Evolutionary conservation across 2,888 invertebrate species (phyloP).

Genomic region (Eristalis pertinax): DNA sequence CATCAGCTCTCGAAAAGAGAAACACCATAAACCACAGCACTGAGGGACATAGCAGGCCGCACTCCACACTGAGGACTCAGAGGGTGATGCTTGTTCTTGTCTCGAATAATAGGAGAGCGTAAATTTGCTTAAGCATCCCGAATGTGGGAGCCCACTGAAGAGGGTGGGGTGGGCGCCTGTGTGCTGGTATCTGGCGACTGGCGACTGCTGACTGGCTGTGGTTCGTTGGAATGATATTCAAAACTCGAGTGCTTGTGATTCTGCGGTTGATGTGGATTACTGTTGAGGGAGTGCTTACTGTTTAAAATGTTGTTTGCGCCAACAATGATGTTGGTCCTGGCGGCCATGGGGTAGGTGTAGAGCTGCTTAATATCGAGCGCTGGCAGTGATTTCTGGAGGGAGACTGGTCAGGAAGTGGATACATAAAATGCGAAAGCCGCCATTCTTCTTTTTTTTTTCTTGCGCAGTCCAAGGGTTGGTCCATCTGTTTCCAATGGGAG

Average conservation of each 20-base stretch:
- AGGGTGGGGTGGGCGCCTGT: not conserved
- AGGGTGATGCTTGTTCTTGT: conserved; percentile 5
- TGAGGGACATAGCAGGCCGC: conserved; percentile 3
- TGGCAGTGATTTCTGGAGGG: not conserved
- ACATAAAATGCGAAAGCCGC: no score
- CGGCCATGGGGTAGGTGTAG: conserved; percentile 24
- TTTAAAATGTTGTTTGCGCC: conserved; percentile 51
- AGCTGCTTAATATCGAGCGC: conserved; percentile 44
- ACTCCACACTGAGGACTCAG: conserved; percentile 19
- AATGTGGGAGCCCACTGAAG: conserved; percentile 37
- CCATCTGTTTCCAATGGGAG: not conserved
- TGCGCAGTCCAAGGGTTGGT: not conserved
- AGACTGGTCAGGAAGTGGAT: conserved; percentile 1
- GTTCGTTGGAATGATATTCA: conserved; percentile 49
- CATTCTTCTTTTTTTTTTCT: no score
- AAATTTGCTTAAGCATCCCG: conserved; percentile 64
- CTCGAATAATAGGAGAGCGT: conserved; percentile 63
- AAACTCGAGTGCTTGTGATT: conserved; percentile 63
- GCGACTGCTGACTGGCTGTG: not conserved
- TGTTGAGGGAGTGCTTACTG: conserved; percentile 36
- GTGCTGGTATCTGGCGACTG: not conserved
- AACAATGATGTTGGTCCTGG: not conserved
- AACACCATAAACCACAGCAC: conserved; percentile 67
- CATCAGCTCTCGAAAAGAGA: conserved; percentile 66
- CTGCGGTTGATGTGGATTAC: conserved; percentile 66